A percentile compares a stretch with the other conserved stretches of the same genome.
Conservation (phyloP, 2,113 vertebrate species). For the Crypturellus undulatus region DNA sequence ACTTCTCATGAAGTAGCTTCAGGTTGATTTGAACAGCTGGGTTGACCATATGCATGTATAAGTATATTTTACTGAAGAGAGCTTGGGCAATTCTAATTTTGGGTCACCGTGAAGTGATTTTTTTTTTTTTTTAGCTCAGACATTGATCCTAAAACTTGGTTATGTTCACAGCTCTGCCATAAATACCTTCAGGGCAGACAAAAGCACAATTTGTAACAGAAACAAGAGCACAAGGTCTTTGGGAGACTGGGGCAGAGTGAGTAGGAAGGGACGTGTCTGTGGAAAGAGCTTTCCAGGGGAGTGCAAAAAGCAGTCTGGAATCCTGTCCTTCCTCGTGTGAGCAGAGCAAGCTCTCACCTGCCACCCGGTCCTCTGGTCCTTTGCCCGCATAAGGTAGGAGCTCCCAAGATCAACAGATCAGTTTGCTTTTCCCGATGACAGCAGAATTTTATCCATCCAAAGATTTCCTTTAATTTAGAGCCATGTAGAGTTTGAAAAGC, state of each 20-base stretch:
- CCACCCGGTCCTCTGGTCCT: neutral
- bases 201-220: neutral
- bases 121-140: neutral
- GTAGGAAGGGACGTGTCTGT: neutral
- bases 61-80: neutral
- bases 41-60: neutral
- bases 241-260: neutral
- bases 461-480: conserved; percentile 65
- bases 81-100: neutral
- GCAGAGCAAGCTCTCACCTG: neutral
- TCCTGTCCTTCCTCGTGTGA: neutral
- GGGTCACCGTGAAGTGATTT: neutral
- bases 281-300: neutral
- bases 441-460: conserved; percentile 33
- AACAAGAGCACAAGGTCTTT: neutral
- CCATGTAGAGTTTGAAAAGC: conserved; percentile 68
- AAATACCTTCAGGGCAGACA: neutral
- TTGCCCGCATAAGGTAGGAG: rapidly evolving
- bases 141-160: neutral
- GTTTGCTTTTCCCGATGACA: neutral
- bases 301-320: rapidly evolving
- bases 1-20: conserved; percentile 26
- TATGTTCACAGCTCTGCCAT: conserved; percentile 24
- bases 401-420: neutral
- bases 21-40: conserved; percentile 44